Evolutionary conservation across 2,113 vertebrate genomes (phyloP).

Genomic region (Pollimyrus isidori): DNA sequence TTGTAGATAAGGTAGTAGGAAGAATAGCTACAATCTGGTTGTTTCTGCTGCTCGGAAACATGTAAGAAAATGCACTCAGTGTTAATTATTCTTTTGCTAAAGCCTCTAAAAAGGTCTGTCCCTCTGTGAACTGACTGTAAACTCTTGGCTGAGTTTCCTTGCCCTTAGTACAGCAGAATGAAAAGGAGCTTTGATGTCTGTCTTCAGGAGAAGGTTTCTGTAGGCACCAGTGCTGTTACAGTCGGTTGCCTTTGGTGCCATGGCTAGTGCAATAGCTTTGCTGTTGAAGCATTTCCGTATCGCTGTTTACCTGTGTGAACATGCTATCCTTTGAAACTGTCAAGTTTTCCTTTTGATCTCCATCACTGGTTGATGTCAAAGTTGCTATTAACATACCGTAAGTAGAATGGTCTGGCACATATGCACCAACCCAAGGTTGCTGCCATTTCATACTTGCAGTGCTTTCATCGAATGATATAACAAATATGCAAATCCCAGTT

Average conservation of each 20-base stretch:
- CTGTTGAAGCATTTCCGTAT: neutral
- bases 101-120: neutral
- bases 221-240: neutral
- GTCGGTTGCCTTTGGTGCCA: neutral
- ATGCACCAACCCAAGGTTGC: neutral
- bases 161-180: neutral
- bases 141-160: neutral
- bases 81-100: slow-evolving; percentile 11
- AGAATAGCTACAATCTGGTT: neutral
- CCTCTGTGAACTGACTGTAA: neutral
- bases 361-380: neutral
- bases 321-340: neutral
- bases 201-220: neutral
- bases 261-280: slow-evolving; percentile 12
- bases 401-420: neutral
- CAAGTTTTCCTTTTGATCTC: neutral
- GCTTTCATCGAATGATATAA: neutral
- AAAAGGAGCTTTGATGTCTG: neutral
- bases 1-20: neutral
- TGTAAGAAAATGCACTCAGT: slow-evolving; percentile 4
- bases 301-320: neutral
- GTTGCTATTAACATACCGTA: neutral
- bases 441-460: neutral
- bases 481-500: slow-evolving; percentile 13
- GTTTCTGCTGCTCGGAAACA: neutral